These are phyloP conservation scores for Vannuccia rotundouncinata DNA, from an alignment of 2,888 invertebrate species.

Conservation along the genomic window DNA sequence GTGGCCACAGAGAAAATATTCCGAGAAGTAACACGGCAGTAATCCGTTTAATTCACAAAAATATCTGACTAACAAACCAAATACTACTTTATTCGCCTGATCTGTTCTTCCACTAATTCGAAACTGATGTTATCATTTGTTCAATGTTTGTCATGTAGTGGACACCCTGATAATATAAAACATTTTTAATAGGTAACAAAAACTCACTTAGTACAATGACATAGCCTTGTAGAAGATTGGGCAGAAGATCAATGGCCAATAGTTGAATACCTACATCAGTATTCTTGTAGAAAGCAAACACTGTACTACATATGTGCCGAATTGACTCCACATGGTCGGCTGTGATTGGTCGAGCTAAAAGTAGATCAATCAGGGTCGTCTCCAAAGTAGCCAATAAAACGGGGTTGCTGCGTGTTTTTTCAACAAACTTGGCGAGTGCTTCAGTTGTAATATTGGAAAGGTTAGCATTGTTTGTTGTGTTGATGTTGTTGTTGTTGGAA, in stretches of 20 bases:
- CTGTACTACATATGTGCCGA: background rate
- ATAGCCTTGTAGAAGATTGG: background rate
- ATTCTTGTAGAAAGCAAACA: background rate
- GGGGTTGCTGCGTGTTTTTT: background rate
- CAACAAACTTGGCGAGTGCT: background rate
- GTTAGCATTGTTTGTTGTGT: background rate
- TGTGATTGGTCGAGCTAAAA: background rate
- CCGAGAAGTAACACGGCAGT: too few relatives aligned
- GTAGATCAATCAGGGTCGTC: background rate
- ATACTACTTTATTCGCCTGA: too few relatives aligned
- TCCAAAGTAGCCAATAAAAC: background rate
- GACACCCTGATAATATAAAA: background rate
- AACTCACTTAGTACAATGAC: background rate
- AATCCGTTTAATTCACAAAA: too few relatives aligned
- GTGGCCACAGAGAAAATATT: too few relatives aligned
- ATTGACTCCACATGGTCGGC: background rate
- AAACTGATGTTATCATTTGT: too few relatives aligned
- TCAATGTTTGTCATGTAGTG: too few relatives aligned
- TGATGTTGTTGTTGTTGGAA: background rate
- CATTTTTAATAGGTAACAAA: background rate
- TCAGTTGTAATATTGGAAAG: background rate
- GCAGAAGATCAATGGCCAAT: background rate
- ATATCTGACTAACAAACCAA: too few relatives aligned
- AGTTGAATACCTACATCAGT: background rate
- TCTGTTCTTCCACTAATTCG: too few relatives aligned